Percentiles rank a stretch among this genome's conserved stretches.
These are phyloP conservation scores for Bombus picipes DNA, from an alignment of 1,140 invertebrate genomes.

Conservation along the genomic window DNA sequence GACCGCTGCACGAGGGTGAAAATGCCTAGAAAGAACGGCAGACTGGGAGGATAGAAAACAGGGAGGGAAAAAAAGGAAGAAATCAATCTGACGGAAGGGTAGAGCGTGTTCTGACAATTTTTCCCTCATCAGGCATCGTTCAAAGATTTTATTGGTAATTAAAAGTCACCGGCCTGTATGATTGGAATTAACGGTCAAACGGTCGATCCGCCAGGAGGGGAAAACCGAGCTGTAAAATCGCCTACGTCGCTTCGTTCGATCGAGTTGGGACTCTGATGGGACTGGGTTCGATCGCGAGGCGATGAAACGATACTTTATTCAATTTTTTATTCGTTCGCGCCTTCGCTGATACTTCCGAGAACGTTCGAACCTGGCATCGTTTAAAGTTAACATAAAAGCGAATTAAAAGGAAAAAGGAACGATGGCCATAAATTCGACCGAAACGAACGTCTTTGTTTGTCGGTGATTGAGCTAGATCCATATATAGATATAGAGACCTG, in stretches of 20 bases:
- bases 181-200: slow-evolving; percentile 82
- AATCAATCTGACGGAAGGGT: slow-evolving; percentile 58
- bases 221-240: slow-evolving; percentile 68
- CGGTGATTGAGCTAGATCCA: neutral
- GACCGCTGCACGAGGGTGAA: slow-evolving; percentile 56
- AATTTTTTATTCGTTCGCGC: slow-evolving; percentile 21
- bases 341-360: slow-evolving; percentile 13
- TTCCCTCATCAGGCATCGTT: slow-evolving; percentile 77
- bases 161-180: slow-evolving; percentile 79
- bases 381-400: neutral
- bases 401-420: neutral
- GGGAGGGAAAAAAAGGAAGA: neutral
- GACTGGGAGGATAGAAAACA: neutral
- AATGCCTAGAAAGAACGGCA: neutral
- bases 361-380: neutral
- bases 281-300: slow-evolving; percentile 5
- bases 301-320: slow-evolving; percentile 25
- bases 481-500: neutral
- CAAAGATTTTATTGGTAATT: slow-evolving; percentile 81
- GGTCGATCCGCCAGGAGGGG: slow-evolving; percentile 76
- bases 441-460: neutral
- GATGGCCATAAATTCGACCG: no score
- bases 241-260: slow-evolving; percentile 18
- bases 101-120: slow-evolving; percentile 72
- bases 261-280: slow-evolving; percentile 30